phyloP scores from a whole-genome alignment of 2,888 invertebrate genomes.

The Bembecia ichneumoniformis region DNA sequence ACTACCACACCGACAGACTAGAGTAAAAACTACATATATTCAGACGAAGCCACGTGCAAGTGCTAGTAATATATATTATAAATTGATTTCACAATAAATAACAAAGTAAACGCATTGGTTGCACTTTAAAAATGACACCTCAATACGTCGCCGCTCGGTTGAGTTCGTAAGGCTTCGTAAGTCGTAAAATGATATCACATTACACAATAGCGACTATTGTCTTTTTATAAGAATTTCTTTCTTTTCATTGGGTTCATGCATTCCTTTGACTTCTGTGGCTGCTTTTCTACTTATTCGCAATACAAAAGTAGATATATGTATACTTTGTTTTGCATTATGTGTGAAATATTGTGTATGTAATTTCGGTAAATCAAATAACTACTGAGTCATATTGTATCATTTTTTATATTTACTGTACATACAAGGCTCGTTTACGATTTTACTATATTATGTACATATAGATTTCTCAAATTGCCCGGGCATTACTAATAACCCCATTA shows the following conservation, averaged over 20 bases:
- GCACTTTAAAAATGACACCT: slow-evolving; percentile 57
- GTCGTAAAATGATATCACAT: slow-evolving; percentile 65
- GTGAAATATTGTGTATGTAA: background rate
- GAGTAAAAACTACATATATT: background rate
- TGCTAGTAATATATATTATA: background rate
- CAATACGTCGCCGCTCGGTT: slow-evolving; percentile 39
- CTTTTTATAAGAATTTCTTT: slow-evolving; percentile 46
- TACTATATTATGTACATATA: too few relatives aligned
- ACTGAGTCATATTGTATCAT: too few relatives aligned
- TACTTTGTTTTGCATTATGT: background rate
- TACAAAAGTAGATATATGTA: background rate
- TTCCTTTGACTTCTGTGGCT: slow-evolving; percentile 18
- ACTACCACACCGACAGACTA: too few relatives aligned
- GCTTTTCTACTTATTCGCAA: background rate
- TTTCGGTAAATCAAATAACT: too few relatives aligned
- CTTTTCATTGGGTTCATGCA: slow-evolving; percentile 23
- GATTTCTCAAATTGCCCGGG: too few relatives aligned
- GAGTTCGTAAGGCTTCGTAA: slow-evolving; percentile 62
- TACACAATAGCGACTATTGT: slow-evolving; percentile 64
- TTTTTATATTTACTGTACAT: too few relatives aligned
- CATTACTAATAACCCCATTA: too few relatives aligned
- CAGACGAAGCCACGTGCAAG: too few relatives aligned
- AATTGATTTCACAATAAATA: slow-evolving; percentile 4
- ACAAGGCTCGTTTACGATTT: too few relatives aligned
- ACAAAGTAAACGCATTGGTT: slow-evolving; percentile 42